Base-by-base conservation (phyloP, 2,888 invertebrate genomes). In the Philereme vetulata region DNA sequence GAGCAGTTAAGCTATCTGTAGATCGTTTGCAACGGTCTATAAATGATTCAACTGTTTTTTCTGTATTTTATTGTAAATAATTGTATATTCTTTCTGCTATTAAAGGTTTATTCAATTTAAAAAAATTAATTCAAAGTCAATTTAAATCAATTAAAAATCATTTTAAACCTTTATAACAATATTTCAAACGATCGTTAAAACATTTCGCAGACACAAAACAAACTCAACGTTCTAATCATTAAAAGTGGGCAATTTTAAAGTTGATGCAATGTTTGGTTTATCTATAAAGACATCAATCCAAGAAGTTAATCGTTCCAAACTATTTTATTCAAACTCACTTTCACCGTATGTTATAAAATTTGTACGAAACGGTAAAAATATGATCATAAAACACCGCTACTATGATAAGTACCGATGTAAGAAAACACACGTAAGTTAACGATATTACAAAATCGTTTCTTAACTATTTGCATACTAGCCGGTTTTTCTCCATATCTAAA, bases 361-460 rank as follows among this genome's bases (percentile, higher is more conserved):
- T 52, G 60, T 65, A 66, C 46, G 67, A 61, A 68, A 60, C 50
- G 65, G 65, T 67, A 68, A 64, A n/a, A 70, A 67, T 72, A 61
- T 67, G 65, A 60, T 60, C 62, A 70, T 65, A 62, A 64, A 59
- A 62, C 54, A 68, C 63, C 70, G 70, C 70, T 70, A 58, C 54
- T 66, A 62, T 57, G 64, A 56, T 51, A 61, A 49, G 36, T 56
- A 54, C 10, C 50, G 42, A 54, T 54, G 59, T 51, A 51, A 54
- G 59, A 54, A 51, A 51, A 54, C 46, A 54, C 8, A 42, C 45
- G 46, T 45, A 50, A 34, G 21, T 56, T 50, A 42, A 46, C 45
- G 42, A 46, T 60, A 54, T 60, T 51, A 60, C 50, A 54, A 60
- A 60, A 54, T 54, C 45, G 32, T 54, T 35, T 42, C 8, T 33